Evolutionary conservation across 2,888 invertebrate species (phyloP).

Genomic region (Parnassius glacialis): DNA sequence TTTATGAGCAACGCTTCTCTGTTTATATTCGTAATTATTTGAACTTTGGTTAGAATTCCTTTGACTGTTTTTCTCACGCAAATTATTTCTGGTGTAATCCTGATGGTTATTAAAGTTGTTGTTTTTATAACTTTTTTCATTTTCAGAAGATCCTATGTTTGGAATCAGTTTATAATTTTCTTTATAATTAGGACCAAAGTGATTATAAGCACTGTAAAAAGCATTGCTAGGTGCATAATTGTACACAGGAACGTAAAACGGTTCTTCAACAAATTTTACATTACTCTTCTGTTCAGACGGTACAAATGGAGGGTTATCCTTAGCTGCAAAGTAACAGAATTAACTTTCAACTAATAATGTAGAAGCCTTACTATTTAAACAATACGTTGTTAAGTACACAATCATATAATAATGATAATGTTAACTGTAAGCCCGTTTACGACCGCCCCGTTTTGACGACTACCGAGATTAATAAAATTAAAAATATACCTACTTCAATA

Average conservation of each 20-base stretch:
- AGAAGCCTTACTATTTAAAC: too few relatives aligned
- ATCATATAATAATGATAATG: too few relatives aligned
- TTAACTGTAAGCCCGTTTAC: too few relatives aligned
- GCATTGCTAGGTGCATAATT: constrained; percentile 50
- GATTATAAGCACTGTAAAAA: constrained; percentile 49
- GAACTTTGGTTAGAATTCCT: constrained; percentile 12
- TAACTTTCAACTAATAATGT: neutral
- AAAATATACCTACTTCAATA: too few relatives aligned
- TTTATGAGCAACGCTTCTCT: neutral
- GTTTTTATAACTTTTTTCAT: neutral
- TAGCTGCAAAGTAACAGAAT: constrained; percentile 35
- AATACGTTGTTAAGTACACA: too few relatives aligned
- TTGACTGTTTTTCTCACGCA: constrained; percentile 10
- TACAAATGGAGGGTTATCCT: constrained; percentile 32
- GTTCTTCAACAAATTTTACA: constrained; percentile 36
- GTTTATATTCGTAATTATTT: neutral
- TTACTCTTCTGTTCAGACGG: constrained; percentile 14
- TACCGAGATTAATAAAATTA: too few relatives aligned
- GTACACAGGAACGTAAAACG: constrained; percentile 47
- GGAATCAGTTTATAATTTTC: constrained; percentile 23
- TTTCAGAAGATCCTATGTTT: neutral
- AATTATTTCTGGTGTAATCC: constrained; percentile 3
- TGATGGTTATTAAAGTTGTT: constrained; percentile 7
- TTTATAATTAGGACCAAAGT: constrained; percentile 44
- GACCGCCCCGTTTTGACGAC: too few relatives aligned